Evolutionary conservation across 2,113 vertebrate species (phyloP).

Genomic region (Callocephalon fimbriatum): DNA sequence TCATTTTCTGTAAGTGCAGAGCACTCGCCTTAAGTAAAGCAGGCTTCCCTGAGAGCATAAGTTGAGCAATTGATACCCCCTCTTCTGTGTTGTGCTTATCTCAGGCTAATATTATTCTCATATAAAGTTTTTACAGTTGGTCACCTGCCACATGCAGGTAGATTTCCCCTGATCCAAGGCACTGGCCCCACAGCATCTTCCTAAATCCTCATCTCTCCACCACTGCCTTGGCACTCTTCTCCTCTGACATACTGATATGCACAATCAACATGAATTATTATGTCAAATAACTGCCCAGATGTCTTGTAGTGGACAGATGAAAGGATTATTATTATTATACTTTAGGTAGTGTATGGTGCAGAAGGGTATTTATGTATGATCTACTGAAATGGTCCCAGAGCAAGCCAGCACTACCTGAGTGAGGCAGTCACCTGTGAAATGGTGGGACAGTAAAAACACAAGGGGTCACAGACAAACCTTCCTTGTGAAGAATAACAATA

Average conservation of each 20-base stretch:
- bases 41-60: too few relatives aligned
- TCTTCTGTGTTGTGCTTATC: background rate
- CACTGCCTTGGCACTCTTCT: background rate
- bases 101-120: background rate
- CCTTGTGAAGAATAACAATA: background rate
- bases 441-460: background rate
- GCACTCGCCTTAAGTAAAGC: too few relatives aligned
- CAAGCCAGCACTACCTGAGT: slow-evolving; percentile 58
- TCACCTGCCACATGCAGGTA: background rate
- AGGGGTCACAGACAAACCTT: slow-evolving; percentile 20
- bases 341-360: slow-evolving; percentile 57
- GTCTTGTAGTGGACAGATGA: slow-evolving; percentile 68
- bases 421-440: slow-evolving; percentile 29
- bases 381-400: slow-evolving; percentile 50
- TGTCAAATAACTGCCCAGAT: slow-evolving; percentile 70
- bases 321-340: slow-evolving; percentile 76
- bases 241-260: background rate
- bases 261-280: slow-evolving; percentile 57
- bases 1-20: too few relatives aligned
- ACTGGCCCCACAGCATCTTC: background rate
- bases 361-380: slow-evolving; percentile 60
- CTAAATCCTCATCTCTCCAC: background rate
- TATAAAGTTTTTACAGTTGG: background rate
- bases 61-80: too few relatives aligned
- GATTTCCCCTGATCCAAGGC: background rate